Percentiles rank a stretch among this genome's conserved stretches.
These are phyloP conservation scores for Octodon degus DNA, from an alignment of 2,113 vertebrate genomes.

Conservation along the genomic window DNA sequence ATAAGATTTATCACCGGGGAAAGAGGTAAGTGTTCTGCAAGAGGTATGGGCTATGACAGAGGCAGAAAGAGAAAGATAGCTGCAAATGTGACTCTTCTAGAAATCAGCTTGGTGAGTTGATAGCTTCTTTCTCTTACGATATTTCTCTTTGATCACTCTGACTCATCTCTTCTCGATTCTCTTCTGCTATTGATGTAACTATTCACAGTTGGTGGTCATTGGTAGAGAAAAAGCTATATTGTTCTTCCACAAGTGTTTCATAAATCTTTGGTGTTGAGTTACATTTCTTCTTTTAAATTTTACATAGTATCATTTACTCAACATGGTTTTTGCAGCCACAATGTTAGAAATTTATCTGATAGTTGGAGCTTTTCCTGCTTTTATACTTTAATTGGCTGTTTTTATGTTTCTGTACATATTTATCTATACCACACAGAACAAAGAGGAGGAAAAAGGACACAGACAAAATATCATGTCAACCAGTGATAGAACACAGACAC, in stretches of 20 bases:
- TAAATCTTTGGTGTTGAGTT: neutral
- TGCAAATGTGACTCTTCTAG: neutral
- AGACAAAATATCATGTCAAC: slow-evolving; percentile 10
- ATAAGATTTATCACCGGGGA: neutral
- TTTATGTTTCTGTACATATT: slow-evolving; percentile 2
- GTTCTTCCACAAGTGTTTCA: neutral
- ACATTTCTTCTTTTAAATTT: slow-evolving; percentile 26
- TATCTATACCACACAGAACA: neutral
- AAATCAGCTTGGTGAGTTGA: neutral
- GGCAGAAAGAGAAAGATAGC: neutral
- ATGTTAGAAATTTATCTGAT: neutral
- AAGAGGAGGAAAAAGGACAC: neutral
- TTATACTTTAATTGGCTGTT: neutral
- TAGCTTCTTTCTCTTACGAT: slow-evolving; percentile 17
- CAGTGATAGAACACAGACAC: neutral
- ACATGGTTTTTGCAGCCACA: neutral
- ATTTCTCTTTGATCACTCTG: neutral
- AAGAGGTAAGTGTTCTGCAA: neutral
- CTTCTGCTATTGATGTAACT: neutral
- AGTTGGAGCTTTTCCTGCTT: neutral
- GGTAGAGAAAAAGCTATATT: slow-evolving; percentile 42
- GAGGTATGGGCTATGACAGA: neutral
- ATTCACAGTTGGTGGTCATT: neutral
- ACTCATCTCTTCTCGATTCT: neutral
- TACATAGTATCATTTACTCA: neutral